phyloP scores from a whole-genome alignment of 2,113 vertebrate genomes.

The Petrocephalus zakoni region DNA sequence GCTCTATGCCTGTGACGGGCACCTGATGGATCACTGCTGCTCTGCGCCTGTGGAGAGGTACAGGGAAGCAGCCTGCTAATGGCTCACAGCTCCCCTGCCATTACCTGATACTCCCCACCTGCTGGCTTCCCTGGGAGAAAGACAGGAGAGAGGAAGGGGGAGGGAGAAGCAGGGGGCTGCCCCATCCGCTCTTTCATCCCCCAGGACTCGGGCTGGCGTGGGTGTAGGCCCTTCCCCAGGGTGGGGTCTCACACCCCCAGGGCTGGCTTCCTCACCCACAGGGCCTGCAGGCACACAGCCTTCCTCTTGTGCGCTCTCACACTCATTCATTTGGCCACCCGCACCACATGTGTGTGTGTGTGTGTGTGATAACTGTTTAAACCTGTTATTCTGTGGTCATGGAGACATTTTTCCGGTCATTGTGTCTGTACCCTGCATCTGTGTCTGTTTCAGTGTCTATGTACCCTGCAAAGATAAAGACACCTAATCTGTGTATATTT shows the following conservation, averaged over 20 bases:
- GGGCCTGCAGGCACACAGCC: not conserved
- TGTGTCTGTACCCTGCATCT: too few species aligned
- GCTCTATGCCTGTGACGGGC: not conserved
- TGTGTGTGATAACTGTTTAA: too few species aligned
- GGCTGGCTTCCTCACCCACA: not conserved
- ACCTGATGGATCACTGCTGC: not conserved
- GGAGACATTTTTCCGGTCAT: too few species aligned
- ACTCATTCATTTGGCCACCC: not conserved
- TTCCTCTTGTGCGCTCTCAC: not conserved
- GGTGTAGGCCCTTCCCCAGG: not conserved
- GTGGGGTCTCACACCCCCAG: not conserved
- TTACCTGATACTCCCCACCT: conserved; percentile 54
- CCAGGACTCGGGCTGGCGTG: not conserved
- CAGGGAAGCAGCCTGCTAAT: conserved; percentile 52
- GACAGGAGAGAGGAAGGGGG: conserved; percentile 3
- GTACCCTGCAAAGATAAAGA: not conserved
- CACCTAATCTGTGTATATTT: not conserved
- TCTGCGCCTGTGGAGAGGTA: conserved; percentile 36
- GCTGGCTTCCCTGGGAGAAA: conserved; percentile 50
- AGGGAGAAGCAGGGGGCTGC: not conserved
- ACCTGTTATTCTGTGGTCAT: too few species aligned
- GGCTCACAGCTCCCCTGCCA: conserved; percentile 49
- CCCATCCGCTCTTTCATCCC: not conserved
- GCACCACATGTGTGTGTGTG: not conserved
- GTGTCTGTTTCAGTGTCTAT: not conserved